These are phyloP conservation scores for Seira musarum DNA, from an alignment of 2,888 invertebrate species.

Conservation along the genomic window DNA sequence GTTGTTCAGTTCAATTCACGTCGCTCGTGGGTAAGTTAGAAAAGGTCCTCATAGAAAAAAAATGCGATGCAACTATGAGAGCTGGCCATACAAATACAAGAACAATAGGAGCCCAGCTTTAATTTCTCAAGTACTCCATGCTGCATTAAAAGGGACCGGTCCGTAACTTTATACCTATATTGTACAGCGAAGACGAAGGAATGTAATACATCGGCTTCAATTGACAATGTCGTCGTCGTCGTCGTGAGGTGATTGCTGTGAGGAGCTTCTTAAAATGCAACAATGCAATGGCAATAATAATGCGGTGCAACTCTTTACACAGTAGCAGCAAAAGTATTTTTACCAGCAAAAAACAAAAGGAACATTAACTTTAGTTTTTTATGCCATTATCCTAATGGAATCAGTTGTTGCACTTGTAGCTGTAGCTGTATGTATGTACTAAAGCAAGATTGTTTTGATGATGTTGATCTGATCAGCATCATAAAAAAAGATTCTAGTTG, in stretches of 20 bases:
- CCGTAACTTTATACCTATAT: neutral
- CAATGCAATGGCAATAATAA: neutral
- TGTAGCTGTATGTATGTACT: no score
- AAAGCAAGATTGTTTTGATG: slow-evolving; percentile 15
- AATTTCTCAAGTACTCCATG: neutral
- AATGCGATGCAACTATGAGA: neutral
- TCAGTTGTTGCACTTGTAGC: neutral
- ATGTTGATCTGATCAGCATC: slow-evolving; percentile 23
- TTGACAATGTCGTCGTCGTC: no score
- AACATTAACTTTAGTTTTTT: neutral
- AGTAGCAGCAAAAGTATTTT: neutral
- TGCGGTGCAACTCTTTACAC: neutral
- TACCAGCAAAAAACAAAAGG: neutral
- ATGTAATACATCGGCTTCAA: no score
- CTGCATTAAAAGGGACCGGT: neutral
- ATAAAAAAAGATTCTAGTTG: neutral
- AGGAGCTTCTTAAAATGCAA: neutral
- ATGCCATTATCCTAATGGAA: neutral
- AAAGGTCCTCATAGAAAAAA: neutral
- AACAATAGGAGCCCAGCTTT: no score
- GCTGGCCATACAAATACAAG: neutral
- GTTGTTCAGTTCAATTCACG: neutral
- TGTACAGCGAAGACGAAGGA: neutral
- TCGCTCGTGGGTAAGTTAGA: neutral
- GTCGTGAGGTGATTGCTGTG: no score